A percentile compares a stretch with the other conserved stretches of the same genome.
These are phyloP conservation scores for Morus bassanus DNA, from an alignment of 2,797 vertebrate species.

Conservation along the genomic window DNA sequence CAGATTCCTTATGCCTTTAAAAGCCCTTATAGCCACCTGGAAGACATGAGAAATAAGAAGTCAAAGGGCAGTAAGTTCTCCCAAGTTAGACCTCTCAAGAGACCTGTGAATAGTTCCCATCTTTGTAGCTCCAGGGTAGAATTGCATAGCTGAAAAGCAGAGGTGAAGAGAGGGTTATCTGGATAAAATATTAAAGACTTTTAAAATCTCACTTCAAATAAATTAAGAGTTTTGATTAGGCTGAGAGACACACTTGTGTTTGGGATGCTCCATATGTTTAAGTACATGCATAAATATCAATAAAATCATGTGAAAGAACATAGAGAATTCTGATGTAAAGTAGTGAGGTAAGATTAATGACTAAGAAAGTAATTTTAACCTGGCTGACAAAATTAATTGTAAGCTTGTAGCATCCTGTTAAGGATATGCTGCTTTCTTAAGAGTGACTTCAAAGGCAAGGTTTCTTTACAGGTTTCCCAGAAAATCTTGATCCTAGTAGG, in stretches of 20 bases:
- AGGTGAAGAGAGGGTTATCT: not conserved
- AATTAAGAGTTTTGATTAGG: not conserved
- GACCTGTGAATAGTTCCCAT: not conserved
- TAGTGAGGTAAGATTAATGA: not conserved
- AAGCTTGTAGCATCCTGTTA: not conserved
- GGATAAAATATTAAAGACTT: not conserved
- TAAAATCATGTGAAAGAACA: not conserved
- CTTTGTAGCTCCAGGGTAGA: not conserved
- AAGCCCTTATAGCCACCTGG: not conserved
- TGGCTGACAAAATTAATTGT: not conserved
- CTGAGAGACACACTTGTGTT: not conserved
- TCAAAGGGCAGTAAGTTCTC: not conserved
- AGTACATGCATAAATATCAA: not conserved
- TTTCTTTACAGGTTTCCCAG: not conserved
- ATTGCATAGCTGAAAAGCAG: not conserved
- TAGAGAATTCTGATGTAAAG: not conserved
- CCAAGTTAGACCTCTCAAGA: not conserved
- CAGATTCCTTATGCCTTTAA: not conserved
- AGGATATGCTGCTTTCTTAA: not conserved
- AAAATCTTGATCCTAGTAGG: not conserved
- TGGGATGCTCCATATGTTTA: not conserved
- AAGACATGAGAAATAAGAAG: not conserved
- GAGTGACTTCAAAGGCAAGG: not conserved
- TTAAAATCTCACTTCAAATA: not conserved
- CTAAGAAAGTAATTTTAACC: not conserved